Percentiles rank a stretch among this genome's conserved stretches.
Evolutionary conservation across 2,888 invertebrate genomes (phyloP).

Genomic region (Mechanitis messenoides): DNA sequence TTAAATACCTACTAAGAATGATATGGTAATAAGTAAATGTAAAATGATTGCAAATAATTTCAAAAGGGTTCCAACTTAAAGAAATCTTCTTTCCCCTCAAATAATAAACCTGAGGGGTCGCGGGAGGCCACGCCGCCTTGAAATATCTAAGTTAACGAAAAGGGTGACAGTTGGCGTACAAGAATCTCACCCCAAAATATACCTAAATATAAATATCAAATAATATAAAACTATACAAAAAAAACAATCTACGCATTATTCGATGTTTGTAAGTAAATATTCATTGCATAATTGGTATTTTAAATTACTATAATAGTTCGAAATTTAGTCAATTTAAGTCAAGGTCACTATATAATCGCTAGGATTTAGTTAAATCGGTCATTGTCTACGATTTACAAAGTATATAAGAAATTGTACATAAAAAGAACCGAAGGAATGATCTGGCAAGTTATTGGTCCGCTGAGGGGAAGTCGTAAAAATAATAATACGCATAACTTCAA

Average conservation of each 20-base stretch:
- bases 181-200: too few relatives aligned
- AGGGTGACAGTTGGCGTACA: not conserved
- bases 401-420: slow-evolving; percentile 25
- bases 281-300: not conserved
- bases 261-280: not conserved
- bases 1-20: not conserved
- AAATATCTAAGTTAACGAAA: not conserved
- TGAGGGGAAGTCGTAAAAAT: slow-evolving; percentile 46
- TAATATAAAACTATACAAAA: too few relatives aligned
- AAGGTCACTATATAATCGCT: slow-evolving; percentile 34
- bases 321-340: slow-evolving; percentile 39
- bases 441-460: slow-evolving; percentile 37
- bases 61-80: slow-evolving; percentile 22
- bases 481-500: slow-evolving; percentile 45
- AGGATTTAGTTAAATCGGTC: slow-evolving; percentile 15
- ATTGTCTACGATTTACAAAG: not conserved
- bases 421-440: slow-evolving; percentile 34
- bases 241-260: too few relatives aligned
- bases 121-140: slow-evolving; percentile 4
- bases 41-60: slow-evolving; percentile 5
- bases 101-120: slow-evolving; percentile 18
- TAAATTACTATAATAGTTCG: slow-evolving; percentile 34
- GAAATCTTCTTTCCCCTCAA: slow-evolving; percentile 20
- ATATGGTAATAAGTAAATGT: slow-evolving; percentile 2
- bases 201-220: too few relatives aligned